phyloP scores from a whole-genome alignment of 1,140 invertebrate species.

The Antheraea pernyi region DNA sequence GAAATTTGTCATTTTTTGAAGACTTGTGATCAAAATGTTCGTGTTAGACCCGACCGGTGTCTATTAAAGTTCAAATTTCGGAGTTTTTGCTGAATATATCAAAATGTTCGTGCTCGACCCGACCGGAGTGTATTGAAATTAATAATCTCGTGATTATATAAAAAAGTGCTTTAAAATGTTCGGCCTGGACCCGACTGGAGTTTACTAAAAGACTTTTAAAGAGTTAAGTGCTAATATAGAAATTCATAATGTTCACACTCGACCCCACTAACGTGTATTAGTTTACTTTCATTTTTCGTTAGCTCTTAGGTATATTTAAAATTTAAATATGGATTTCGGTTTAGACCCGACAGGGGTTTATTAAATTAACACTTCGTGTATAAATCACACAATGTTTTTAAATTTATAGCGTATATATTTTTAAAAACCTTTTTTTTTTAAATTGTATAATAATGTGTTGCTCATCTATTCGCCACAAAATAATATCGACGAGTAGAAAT shows the following conservation, averaged over 20 bases:
- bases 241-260: constrained; percentile 58
- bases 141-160: constrained; percentile 34
- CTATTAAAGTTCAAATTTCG: constrained; percentile 31
- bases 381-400: constrained; percentile 21
- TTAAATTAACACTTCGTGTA: constrained; percentile 19
- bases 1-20: constrained; percentile 15
- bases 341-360: constrained; percentile 65
- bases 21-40: constrained; percentile 46
- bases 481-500: constrained; percentile 62
- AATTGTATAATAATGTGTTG: constrained; percentile 29
- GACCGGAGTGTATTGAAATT: constrained; percentile 60
- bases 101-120: constrained; percentile 64
- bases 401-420: background rate
- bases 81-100: constrained; percentile 17
- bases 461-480: constrained; percentile 55
- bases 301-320: constrained; percentile 13
- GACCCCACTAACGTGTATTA: constrained; percentile 73
- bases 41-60: constrained; percentile 63
- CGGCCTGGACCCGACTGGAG: constrained; percentile 53
- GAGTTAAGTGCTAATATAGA: constrained; percentile 42
- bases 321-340: constrained; percentile 44
- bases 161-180: constrained; percentile 50
- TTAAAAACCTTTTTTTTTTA: background rate
- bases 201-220: constrained; percentile 45
- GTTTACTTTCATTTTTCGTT: constrained; percentile 32